Percentiles rank a stretch among this genome's conserved stretches.
Conservation (phyloP, 2,113 vertebrate genomes). For the cat (Felis catus) region F.catus_Fca126_mat1.0 CM031423.1:77435501-77436000, state of each 20-base stretch:
- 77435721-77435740: conserved; percentile 56
- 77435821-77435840: conserved; percentile 77
- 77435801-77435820: conserved; percentile 58
- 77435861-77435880: conserved; percentile 59
- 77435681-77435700: background rate
- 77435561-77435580: background rate
- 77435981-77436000: background rate
- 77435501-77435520: background rate
- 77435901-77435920: conserved; percentile 10
- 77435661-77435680: background rate
- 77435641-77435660: background rate
- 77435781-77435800: background rate
- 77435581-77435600: background rate
- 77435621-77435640: background rate
- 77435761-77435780: conserved; percentile 44
- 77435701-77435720: background rate
- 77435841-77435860: conserved; percentile 60
- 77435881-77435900: conserved; percentile 23
- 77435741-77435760: conserved; percentile 72
- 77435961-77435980: background rate
- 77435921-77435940: background rate
- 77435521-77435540: background rate
- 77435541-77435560: background rate
- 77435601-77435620: background rate
- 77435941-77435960: conserved; percentile 40